phyloP scores from a whole-genome alignment of 2,113 vertebrate species.

The Corythornis vintsioides region DNA sequence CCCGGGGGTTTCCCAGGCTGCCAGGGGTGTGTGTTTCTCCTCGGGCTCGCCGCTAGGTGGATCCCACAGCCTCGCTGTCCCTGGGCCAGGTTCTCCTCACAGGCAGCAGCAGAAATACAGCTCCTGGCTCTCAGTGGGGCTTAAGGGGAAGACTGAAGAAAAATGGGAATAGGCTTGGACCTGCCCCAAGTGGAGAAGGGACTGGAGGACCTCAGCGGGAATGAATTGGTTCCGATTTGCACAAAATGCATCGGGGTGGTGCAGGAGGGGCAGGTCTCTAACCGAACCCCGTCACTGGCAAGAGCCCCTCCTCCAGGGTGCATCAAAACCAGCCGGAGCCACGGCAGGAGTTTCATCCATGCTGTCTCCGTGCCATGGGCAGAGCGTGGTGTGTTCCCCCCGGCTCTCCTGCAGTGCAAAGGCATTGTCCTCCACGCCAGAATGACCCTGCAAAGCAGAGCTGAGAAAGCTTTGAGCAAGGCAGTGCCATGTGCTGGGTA shows the following conservation, averaged over 20 bases:
- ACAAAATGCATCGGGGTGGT: background rate
- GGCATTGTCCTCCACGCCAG: background rate
- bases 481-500: fast-evolving
- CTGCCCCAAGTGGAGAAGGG: background rate
- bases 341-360: background rate
- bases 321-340: background rate
- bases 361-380: fast-evolving
- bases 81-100: background rate
- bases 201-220: background rate
- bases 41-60: background rate
- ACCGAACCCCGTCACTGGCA: background rate
- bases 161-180: background rate
- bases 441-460: background rate
- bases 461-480: background rate
- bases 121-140: fast-evolving
- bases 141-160: background rate
- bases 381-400: background rate
- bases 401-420: background rate
- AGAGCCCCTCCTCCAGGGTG: background rate
- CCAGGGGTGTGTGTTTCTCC: background rate
- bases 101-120: fast-evolving
- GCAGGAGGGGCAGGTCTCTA: background rate
- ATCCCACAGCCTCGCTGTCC: background rate
- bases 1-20: too few relatives aligned
- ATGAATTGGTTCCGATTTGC: background rate